Evolutionary conservation across 2,797 vertebrate species (phyloP), one percentile per base, ranked within the genome.

Genomic region (Zalophus californianus): DNA sequence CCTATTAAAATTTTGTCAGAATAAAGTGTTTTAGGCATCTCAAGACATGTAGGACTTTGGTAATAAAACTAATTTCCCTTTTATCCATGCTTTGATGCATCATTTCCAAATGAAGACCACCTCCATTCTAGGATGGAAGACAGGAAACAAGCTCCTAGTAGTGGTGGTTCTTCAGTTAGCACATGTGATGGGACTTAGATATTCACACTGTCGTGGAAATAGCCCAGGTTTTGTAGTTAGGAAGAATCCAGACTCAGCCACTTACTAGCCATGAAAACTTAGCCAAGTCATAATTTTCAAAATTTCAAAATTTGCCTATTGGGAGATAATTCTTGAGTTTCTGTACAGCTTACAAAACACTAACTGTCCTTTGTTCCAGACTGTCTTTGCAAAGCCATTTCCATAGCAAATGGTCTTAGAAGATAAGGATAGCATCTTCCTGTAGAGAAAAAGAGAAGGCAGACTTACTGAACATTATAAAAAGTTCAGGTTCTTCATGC

Each of bases 1-100:
- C 29, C 70, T 92, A n/a, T 68, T 93, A 90, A 94, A 92, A 92
- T 87, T 73, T 60, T 48, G 84, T 50, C 85, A 75, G 41, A 75
- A 27, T 23, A 73, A 68, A 62, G 35, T 50, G 11, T 90, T 82
- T 72, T 38, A 52, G 73, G 56, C 50, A 79, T 86, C 75, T 79
- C 32, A 86, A 83, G 32, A 84, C 14, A 14, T 64, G 15, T 35
- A 91, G 58, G 68, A 20, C 10, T 32, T 77, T 52, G 54, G 58
- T 54, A 85, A 88, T 77, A 91, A 94, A 92, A 85, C 6, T 14
- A 41, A 77, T 62, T 73, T 80, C 44, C n/a, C 13, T 95, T 38
- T 77, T 58, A 20, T 89, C 27, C 35, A 50, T 68, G 48, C 58
- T 94, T 94, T 50, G 44, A 84, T 62, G 9, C 7, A 85, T 91